Conservation (phyloP, 2,113 vertebrate genomes). For the Podarcis raffonei region DNA sequence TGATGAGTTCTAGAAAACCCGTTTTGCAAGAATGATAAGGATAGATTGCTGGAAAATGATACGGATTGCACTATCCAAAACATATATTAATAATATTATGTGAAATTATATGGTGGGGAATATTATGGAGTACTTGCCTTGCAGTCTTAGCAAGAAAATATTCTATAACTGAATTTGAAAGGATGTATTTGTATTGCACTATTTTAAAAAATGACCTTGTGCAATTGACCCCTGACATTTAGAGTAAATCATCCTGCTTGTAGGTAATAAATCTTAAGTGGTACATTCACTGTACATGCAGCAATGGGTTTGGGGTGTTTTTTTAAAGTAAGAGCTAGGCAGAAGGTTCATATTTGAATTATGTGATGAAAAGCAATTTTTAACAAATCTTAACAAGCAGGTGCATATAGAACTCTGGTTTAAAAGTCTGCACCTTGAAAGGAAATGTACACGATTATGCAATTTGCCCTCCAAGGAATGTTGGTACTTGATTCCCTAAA, state of each 20-base stretch:
- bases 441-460: neutral
- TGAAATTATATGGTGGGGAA: neutral
- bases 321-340: neutral
- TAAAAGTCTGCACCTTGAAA: neutral
- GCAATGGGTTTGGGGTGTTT: neutral
- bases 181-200: conserved; percentile 20
- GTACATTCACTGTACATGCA: conserved; percentile 11
- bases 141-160: conserved; percentile 42
- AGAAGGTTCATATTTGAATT: neutral
- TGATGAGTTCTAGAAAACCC: neutral
- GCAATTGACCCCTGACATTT: conserved; percentile 34
- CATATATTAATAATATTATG: neutral
- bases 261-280: neutral
- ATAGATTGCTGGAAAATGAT: neutral
- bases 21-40: neutral
- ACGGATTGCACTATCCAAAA: neutral
- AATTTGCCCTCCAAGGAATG: conserved; percentile 14
- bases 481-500: conserved; percentile 16
- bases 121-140: conserved; percentile 32
- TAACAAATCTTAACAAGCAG: neutral
- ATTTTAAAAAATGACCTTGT: conserved; percentile 25
- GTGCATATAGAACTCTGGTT: neutral
- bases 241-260: conserved; percentile 35
- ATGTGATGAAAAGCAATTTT: neutral
- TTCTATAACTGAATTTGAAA: conserved; percentile 16